Evolutionary conservation across 2,113 vertebrate species (phyloP), one percentile per base, ranked within the genome.

Genomic region (Ranitomeya imitator): DNA sequence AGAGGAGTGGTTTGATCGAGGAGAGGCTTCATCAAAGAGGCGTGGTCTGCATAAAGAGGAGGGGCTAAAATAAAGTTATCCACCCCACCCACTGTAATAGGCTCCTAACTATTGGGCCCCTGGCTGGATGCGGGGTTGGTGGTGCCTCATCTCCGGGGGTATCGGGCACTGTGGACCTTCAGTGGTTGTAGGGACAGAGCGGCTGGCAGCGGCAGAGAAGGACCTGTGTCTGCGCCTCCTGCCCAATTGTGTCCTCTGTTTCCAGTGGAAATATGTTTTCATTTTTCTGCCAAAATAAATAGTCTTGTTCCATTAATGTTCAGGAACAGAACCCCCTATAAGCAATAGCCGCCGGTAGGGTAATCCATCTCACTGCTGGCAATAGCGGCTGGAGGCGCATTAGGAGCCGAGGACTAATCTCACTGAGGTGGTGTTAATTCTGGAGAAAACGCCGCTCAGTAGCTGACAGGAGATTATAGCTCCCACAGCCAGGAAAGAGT

Each of bases 221-320:
- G 79, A 88, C 86, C 86, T 88, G 86, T 83, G 78, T 79, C 63
- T 73, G 79, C 4, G 31, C 79, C 61, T 23, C 67, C 26, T n/a
- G 18, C 16, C 31, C 14, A n/a, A 76, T 52, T 63, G 21, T 31
- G 59, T 76, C 79, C 51, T 88, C 76, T 61, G 85, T 91, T 90
- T 74, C 78, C 89, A 86, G 85, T 23, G 80, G 26, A 88, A 88
- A 88, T 88, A 83, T 31, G 57, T 13, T 6, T 60, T 10, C 63
- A 78, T 79, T 79, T 86, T 2, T 5, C 84, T 91, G 90, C 91
- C 92, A 91, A 91, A 69, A 86, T 84, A 91, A 92, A 91, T 89
- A 80, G 79, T 86, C 90, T 5, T 0, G 26, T 79, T 89, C 83
- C 86, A 86, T 86, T 88, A 88, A 82, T 76, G 79, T 83, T 74